Evolutionary conservation across 2,888 invertebrate genomes (phyloP), one percentile per base, ranked within the genome.

Genomic region (Melieria omissa): DNA sequence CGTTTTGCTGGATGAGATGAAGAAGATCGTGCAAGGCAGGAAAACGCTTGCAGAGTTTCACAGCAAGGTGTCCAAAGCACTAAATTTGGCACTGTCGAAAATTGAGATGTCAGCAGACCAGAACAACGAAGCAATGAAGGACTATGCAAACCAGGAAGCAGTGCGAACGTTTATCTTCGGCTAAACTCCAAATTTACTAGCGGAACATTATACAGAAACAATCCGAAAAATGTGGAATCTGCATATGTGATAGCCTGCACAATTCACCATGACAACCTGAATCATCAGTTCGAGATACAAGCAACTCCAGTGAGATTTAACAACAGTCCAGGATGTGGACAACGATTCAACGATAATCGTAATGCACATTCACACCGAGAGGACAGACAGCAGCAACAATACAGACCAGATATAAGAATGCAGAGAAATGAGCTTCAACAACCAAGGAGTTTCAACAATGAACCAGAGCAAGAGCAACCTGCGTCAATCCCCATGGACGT

Each of bases 291-390:
- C 12, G 49, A 63, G 2, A 46, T 63, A 4, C n/a, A 62, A 62
- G 44, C 44, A 62, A 62, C 62, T 44, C 45, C n/a, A 9, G 5
- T 60, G 60, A 60, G 60, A 60, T 60, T 60, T 41, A 60, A 60
- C 60, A 8, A 10, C 29, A 60, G 29, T 60, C 60, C 14, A 60
- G 60, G 60, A 60, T 60, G 29, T 60, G 29, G 29, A 29, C 29
- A 14, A 60, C 60, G 60, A 5, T 29, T 60, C 60, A 60, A 8
- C 60, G 10, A 41, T 10, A 60, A 60, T 7, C 12, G 5, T 16
- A 5, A 12, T 45, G 6, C 62, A 5, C 4, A 45, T 62, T 6
- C 62, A n/a, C 62, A 44, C 6, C 10, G 45, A 45, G 44, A 62
- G 4, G 6, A 62, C 62, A 14, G 14, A 12, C 44, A 29, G 5